Conservation (phyloP, 2,888 invertebrate species). For the Hemaris fuciformis region DNA sequence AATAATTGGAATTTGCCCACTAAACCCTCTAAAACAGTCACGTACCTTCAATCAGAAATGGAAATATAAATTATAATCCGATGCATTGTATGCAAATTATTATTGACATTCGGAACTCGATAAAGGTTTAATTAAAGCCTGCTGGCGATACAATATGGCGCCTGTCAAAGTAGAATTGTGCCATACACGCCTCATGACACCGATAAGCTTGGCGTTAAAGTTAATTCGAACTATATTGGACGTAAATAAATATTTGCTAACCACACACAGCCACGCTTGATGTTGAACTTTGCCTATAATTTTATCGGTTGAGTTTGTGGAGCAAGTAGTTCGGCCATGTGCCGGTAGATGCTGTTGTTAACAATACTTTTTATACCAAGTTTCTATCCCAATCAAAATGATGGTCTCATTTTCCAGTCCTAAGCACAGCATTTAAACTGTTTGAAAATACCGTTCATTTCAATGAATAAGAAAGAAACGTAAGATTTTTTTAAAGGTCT, state of each 20-base stretch:
- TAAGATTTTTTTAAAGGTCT: no score
- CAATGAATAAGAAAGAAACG: no score
- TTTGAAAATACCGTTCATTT: no score
- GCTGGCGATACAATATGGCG: conserved; percentile 27
- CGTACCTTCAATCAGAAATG: no score
- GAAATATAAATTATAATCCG: background rate
- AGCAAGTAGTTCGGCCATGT: background rate
- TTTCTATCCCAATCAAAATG: no score
- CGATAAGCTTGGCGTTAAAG: conserved; percentile 37
- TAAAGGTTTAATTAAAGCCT: conserved; percentile 49
- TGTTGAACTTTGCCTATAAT: background rate
- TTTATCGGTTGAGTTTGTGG: background rate
- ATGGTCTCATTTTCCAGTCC: no score
- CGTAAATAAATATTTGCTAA: conserved; percentile 40
- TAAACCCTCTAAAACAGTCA: background rate
- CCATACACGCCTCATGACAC: conserved; percentile 40
- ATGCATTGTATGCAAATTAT: conserved; percentile 35
- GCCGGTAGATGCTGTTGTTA: background rate
- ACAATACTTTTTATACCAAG: no score
- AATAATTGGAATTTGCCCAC: background rate
- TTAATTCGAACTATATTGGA: conserved; percentile 34
- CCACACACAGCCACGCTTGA: background rate
- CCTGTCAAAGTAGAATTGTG: conserved; percentile 36
- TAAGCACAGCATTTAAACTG: no score
- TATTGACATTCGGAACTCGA: conserved; percentile 37